Evolutionary conservation across 1,140 invertebrate species (phyloP).

Genomic region (Heliconius hewitsoni): DNA sequence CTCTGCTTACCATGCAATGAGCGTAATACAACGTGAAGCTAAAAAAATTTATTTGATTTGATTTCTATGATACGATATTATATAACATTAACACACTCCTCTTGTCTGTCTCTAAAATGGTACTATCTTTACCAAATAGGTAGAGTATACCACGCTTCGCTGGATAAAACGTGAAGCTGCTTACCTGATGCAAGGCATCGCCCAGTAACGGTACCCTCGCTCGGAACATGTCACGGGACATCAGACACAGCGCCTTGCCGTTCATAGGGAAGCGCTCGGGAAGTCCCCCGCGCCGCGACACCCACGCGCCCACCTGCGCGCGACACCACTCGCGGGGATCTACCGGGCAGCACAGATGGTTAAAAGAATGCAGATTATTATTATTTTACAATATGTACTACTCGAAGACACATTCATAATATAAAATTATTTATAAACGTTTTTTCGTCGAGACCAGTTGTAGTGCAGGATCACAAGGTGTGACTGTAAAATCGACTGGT

Average conservation of each 20-base stretch:
- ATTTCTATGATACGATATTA: too few relatives aligned
- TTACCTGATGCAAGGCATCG: slow-evolving; percentile 83
- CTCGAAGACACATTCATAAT: neutral
- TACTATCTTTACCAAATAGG: too few relatives aligned
- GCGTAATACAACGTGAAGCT: too few relatives aligned
- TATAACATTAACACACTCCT: too few relatives aligned
- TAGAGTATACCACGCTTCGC: too few relatives aligned
- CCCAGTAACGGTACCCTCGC: slow-evolving; percentile 86
- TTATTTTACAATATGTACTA: neutral
- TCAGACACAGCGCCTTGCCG: slow-evolving; percentile 88
- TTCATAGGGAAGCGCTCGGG: slow-evolving; percentile 88
- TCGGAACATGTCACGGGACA: slow-evolving; percentile 88
- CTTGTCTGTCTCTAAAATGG: too few relatives aligned
- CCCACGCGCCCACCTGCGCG: slow-evolving; percentile 85
- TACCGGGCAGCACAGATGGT: slow-evolving; percentile 46
- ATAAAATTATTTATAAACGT: too few relatives aligned
- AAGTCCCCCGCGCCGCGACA: slow-evolving; percentile 83
- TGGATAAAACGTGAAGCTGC: neutral
- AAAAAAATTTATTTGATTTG: too few relatives aligned
- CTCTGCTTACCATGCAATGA: too few relatives aligned
- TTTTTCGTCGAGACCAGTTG: too few relatives aligned
- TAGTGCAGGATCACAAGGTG: too few relatives aligned
- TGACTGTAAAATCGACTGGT: too few relatives aligned
- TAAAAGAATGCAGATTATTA: neutral
- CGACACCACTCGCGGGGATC: slow-evolving; percentile 87